These are phyloP conservation scores for Coracias cyanogaster DNA, from an alignment of 2,797 vertebrate genomes.

Conservation along the genomic window DNA sequence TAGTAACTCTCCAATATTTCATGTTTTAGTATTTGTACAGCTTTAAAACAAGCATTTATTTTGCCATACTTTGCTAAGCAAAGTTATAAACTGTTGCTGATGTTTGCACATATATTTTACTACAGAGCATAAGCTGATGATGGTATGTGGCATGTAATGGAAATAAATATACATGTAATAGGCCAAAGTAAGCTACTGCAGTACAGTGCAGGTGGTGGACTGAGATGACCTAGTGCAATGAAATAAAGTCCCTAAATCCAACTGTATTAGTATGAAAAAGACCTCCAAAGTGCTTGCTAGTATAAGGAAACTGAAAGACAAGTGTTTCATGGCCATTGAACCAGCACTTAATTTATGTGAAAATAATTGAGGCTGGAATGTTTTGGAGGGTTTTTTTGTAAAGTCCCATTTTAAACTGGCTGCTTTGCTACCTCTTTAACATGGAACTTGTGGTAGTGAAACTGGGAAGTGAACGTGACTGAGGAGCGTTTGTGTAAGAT, in stretches of 20 bases:
- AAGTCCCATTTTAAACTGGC: not conserved
- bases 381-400: not conserved
- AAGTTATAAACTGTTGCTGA: not conserved
- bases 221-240: not conserved
- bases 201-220: not conserved
- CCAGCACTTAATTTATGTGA: not conserved
- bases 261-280: not conserved
- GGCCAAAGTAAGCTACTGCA: not conserved
- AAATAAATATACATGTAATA: not conserved
- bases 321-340: fast-evolving
- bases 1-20: not conserved
- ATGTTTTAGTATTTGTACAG: not conserved
- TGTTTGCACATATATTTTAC: not conserved
- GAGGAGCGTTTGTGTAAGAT: not conserved
- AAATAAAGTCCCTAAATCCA: not conserved
- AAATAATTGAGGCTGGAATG: not conserved
- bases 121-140: not conserved
- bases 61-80: not conserved
- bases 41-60: not conserved
- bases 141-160: not conserved
- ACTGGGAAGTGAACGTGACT: not conserved
- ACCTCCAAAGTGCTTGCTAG: not conserved
- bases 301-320: not conserved
- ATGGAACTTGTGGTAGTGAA: not conserved
- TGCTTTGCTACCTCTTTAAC: not conserved